Base-by-base conservation (phyloP, 2,888 invertebrate species). In the Lasioglossum zephyrum region DNA sequence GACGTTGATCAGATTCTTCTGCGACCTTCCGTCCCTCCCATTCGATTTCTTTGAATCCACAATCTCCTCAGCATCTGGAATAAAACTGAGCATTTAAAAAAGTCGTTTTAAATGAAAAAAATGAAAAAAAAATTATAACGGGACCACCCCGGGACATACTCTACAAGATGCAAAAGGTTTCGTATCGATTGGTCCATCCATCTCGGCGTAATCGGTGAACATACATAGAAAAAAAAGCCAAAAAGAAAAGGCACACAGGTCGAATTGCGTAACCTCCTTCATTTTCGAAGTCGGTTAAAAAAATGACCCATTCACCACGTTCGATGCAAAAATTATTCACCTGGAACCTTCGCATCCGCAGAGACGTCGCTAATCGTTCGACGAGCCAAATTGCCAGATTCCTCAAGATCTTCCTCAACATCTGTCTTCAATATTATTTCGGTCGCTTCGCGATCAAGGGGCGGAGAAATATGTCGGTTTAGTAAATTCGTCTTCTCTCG, bases 1-100 rank as follows among this genome's bases (percentile, higher is more conserved):
- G 9, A 85, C 31, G n/a, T 82, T 72, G 5, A 79, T 83, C 16
- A 47, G 18, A 26, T 81, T 87, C 13, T 74, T 89, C 16, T 31
- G 57, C 13, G 22, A 63, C 22, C 81, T 81, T 47, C 16, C 6
- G 6, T 57, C 53, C 9, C 4, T 2, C 2, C 1, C 22, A 26
- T 26, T 26, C 36, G 18, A 36, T 70, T 39, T 39, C 4, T 5
- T 22, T 5, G 39, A 31, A 0, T 70, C 36, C 16, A 3, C n/a
- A 4, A 11, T 44, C 13, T 74, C 69, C n/a, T 74, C 74, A 0
- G 26, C 6, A 18, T 49, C 69, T 85, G 63, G 8, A 8, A 16
- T 2, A 39, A 36, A 26, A 13, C 60, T 13, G 18, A 49, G 6
- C 6, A 22, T 49, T 53, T 53, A 31, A 22, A 22, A 53, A 22